Percentiles rank a stretch among this genome's conserved stretches.
Conservation (phyloP, 2,113 vertebrate species). For the Prunella fulvescens region DNA sequence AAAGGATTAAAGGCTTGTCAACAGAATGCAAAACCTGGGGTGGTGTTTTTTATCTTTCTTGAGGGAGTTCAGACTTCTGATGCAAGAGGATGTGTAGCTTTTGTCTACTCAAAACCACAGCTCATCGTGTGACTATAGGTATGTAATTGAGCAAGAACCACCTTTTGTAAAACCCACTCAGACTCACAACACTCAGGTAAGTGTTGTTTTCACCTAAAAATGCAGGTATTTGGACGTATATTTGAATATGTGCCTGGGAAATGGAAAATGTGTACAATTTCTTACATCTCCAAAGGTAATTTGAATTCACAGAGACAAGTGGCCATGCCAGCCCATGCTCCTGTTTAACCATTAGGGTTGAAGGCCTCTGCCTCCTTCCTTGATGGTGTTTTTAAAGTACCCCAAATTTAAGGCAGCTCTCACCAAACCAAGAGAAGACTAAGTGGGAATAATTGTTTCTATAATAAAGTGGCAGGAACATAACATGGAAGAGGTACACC, state of each 20-base stretch:
- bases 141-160: background rate
- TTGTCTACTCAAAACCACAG: background rate
- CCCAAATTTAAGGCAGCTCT: background rate
- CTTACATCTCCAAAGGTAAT: background rate
- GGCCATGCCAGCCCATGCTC: fast-evolving
- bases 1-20: background rate
- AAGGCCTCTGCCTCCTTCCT: background rate
- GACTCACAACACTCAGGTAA: too few species aligned
- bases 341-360: background rate
- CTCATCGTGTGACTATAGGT: background rate
- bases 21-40: background rate
- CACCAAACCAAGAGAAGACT: background rate
- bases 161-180: background rate
- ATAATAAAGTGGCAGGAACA: background rate
- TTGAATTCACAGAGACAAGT: fast-evolving
- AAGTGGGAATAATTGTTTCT: background rate
- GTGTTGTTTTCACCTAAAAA: background rate
- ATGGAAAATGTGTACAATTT: background rate
- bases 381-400: background rate
- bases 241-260: background rate
- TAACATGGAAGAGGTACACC: fast-evolving
- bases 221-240: background rate
- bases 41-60: background rate
- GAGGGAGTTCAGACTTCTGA: background rate
- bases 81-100: background rate